Percentiles rank a stretch among this genome's conserved stretches.
These are phyloP conservation scores for Pachycephala philippinensis DNA, from an alignment of 2,113 vertebrate genomes.

Conservation along the genomic window DNA sequence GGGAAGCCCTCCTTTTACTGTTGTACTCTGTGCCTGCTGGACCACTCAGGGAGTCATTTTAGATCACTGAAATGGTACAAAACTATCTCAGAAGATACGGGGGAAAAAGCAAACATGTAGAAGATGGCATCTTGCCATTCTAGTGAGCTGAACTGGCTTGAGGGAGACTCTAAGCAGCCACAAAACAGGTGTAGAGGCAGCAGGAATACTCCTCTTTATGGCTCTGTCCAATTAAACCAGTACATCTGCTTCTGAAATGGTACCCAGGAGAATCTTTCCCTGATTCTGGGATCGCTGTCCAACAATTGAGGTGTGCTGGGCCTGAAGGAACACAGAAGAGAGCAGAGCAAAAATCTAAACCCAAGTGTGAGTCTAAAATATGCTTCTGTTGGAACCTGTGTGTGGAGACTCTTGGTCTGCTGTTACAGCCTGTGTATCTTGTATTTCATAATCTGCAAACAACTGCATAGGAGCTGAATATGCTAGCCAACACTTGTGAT, in stretches of 20 bases:
- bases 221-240: background rate
- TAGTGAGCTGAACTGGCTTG: background rate
- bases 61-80: background rate
- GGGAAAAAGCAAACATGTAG: background rate
- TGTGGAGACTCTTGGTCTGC: background rate
- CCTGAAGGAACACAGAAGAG: background rate
- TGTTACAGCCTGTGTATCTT: background rate
- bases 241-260: background rate
- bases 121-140: background rate
- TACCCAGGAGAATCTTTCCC: background rate
- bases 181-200: background rate
- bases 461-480: background rate
- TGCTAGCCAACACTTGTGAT: background rate
- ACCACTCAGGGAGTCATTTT: background rate
- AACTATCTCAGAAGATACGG: background rate
- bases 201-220: background rate
- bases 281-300: accelerated
- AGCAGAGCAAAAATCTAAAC: background rate
- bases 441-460: background rate
- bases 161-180: background rate
- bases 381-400: background rate
- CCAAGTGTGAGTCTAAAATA: background rate
- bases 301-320: background rate
- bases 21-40: background rate
- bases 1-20: background rate